Conservation (phyloP, 2,797 vertebrate genomes). For the Alfaro cultratus region DNA sequence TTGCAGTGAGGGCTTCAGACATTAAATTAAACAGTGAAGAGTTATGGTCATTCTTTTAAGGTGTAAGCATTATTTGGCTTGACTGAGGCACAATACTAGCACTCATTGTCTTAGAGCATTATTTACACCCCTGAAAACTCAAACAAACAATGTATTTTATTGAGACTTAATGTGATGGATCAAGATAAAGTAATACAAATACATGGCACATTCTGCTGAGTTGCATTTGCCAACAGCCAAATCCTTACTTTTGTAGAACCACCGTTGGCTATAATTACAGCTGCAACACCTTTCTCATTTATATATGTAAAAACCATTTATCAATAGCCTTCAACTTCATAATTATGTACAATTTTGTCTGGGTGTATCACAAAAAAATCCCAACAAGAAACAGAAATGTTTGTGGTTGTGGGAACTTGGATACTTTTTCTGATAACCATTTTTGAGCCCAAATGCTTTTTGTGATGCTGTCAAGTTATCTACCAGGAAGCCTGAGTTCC, state of each 20-base stretch:
- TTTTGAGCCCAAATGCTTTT: neutral
- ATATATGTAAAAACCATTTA: neutral
- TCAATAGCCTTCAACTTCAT: neutral
- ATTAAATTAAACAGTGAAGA: slow-evolving; percentile 2
- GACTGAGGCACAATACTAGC: neutral
- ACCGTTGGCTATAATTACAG: neutral
- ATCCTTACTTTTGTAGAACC: neutral
- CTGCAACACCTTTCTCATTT: neutral
- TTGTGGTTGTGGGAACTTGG: neutral
- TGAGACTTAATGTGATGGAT: neutral
- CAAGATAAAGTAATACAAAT: neutral
- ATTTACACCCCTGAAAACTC: neutral
- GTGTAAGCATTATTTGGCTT: neutral
- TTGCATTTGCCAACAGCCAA: neutral
- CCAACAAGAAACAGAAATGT: neutral
- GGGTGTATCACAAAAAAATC: neutral
- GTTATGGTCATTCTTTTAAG: neutral
- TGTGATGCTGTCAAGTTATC: neutral
- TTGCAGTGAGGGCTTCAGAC: slow-evolving; percentile 15
- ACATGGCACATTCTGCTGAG: neutral
- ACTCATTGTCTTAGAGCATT: neutral
- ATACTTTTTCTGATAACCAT: neutral
- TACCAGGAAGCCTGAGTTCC: slow-evolving; percentile 61
- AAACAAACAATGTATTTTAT: neutral
- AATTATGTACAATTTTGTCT: neutral